Evolutionary conservation across 2,113 vertebrate genomes (phyloP).

Genomic region (Archocentrus centrarchus): DNA sequence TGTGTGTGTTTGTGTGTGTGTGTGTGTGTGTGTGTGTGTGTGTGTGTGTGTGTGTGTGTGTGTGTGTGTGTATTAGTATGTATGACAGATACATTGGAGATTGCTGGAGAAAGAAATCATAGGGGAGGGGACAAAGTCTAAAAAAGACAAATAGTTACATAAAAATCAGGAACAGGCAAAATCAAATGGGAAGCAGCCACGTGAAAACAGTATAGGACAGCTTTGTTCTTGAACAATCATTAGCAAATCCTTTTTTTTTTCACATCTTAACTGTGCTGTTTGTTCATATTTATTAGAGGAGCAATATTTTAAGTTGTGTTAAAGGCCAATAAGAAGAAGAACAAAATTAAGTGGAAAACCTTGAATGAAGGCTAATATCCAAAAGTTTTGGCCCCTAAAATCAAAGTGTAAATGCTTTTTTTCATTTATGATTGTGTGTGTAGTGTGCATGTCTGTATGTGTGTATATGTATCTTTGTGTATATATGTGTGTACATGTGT

Average conservation of each 20-base stretch:
- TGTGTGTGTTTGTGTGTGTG: not conserved
- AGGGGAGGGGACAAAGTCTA: not conserved
- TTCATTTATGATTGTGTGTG: no score
- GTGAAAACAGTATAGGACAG: not conserved
- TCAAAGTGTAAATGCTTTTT: no score
- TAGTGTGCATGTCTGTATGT: no score
- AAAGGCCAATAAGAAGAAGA: not conserved
- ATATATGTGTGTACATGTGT: no score
- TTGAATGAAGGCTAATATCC: no score
- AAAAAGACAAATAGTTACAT: not conserved
- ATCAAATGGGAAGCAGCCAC: not conserved
- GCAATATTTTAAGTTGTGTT: not conserved
- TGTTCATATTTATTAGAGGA: not conserved
- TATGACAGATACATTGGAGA: not conserved
- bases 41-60: slow-evolving; percentile 10
- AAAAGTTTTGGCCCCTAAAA: no score
- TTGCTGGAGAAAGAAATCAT: slow-evolving; percentile 3
- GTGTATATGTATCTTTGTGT: no score
- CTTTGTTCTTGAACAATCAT: not conserved
- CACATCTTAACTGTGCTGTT: not conserved
- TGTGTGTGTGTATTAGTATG: not conserved
- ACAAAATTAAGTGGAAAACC: not conserved
- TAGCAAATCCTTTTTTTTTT: not conserved
- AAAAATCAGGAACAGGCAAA: not conserved
- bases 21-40: slow-evolving; percentile 2